Evolutionary conservation across 2,113 vertebrate species (phyloP).

Genomic region (Paramormyrops kingsleyae): DNA sequence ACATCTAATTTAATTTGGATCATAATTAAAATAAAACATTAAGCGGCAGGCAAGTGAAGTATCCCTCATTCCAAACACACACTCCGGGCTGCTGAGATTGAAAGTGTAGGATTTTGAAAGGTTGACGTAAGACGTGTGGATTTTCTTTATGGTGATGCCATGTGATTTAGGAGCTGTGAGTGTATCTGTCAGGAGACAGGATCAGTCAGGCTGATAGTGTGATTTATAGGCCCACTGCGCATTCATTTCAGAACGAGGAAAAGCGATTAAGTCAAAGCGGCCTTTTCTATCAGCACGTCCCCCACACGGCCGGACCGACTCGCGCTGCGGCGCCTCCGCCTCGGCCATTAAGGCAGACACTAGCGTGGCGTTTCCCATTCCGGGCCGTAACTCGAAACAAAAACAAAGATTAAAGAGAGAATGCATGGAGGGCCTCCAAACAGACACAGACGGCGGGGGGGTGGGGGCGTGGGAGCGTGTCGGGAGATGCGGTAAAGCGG

Average conservation of each 20-base stretch:
- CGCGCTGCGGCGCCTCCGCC: neutral
- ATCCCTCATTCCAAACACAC: neutral
- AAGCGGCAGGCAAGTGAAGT: neutral
- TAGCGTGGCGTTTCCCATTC: slow-evolving; percentile 14
- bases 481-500: neutral
- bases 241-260: slow-evolving; percentile 17
- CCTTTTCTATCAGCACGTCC: slow-evolving; percentile 16
- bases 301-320: neutral
- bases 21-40: neutral
- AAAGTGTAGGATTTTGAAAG: neutral
- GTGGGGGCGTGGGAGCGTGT: neutral
- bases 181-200: slow-evolving; percentile 20
- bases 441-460: neutral
- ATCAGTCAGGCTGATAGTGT: slow-evolving; percentile 22
- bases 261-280: slow-evolving; percentile 20
- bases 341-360: slow-evolving; percentile 17
- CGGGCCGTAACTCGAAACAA: slow-evolving; percentile 10
- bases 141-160: slow-evolving; percentile 11
- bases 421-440: neutral
- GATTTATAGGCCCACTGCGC: slow-evolving; percentile 21
- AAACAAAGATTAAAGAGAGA: slow-evolving; percentile 19
- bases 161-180: slow-evolving; percentile 20
- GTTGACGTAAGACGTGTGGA: neutral
- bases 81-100: neutral
- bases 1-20: neutral